These are phyloP conservation scores for Discoglossus pictus DNA, from an alignment of 2,797 vertebrate genomes.

Conservation along the genomic window DNA sequence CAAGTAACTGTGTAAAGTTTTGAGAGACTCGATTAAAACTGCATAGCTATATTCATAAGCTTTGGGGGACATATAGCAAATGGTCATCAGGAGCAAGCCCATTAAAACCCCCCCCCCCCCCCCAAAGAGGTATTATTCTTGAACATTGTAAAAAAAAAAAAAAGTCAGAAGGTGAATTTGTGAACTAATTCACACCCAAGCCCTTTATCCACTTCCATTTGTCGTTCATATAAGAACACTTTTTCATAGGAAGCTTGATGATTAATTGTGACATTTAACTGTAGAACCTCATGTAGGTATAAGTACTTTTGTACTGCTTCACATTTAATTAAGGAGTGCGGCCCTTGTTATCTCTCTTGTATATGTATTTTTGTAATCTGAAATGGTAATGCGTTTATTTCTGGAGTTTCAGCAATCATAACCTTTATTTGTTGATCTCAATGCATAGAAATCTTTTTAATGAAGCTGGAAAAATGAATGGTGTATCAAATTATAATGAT, in stretches of 20 bases:
- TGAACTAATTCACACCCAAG: too few species aligned
- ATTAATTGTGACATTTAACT: conserved; percentile 81
- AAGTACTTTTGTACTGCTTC: conserved; percentile 66
- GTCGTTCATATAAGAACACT: not conserved
- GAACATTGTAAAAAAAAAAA: too few species aligned
- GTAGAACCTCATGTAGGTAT: conserved; percentile 69
- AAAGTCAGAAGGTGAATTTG: too few species aligned
- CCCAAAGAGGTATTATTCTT: too few species aligned
- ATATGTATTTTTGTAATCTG: conserved; percentile 53
- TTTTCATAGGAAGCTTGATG: conserved; percentile 50
- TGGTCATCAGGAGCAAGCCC: too few species aligned
- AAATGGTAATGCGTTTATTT: conserved; percentile 65
- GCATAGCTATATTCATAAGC: too few species aligned
- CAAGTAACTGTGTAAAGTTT: too few species aligned
- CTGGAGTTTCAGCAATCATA: conserved; percentile 74
- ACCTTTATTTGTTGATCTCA: conserved; percentile 74
- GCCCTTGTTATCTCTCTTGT: conserved; percentile 66
- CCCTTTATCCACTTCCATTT: not conserved
- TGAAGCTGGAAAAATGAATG: too few species aligned
- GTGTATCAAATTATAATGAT: too few species aligned
- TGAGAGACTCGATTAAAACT: too few species aligned
- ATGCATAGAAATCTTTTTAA: conserved; percentile 67
- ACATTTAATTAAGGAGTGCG: conserved; percentile 77
- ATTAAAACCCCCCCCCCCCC: too few species aligned
- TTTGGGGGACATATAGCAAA: too few species aligned